A percentile compares a stretch with the other conserved stretches of the same genome.
Conservation (phyloP, 2,113 vertebrate genomes). For the Pterophyllum scalare region DNA sequence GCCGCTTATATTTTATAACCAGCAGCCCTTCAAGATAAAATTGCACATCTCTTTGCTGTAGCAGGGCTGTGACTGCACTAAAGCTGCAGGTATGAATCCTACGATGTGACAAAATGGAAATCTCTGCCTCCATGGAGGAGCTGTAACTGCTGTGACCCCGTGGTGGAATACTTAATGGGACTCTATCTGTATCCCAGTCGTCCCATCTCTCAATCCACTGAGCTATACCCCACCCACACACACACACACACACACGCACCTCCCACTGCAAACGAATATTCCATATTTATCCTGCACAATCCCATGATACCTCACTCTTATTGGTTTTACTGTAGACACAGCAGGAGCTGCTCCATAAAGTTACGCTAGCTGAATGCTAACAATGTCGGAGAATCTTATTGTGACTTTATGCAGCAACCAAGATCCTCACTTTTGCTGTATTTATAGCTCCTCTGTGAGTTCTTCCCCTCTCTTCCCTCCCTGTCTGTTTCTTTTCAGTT, state of each 20-base stretch:
- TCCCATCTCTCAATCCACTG: constrained; percentile 49
- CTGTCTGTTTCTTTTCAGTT: constrained; percentile 29
- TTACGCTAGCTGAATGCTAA: constrained; percentile 74
- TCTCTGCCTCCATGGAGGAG: constrained; percentile 49
- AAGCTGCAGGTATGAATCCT: constrained; percentile 63
- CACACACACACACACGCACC: neutral
- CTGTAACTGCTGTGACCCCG: constrained; percentile 57
- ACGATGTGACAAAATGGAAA: constrained; percentile 63
- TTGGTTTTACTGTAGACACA: constrained; percentile 71
- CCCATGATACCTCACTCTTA: constrained; percentile 70
- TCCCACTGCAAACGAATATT: constrained; percentile 40
- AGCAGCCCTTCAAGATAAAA: constrained; percentile 47
- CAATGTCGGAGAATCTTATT: constrained; percentile 42
- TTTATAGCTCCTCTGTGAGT: constrained; percentile 53
- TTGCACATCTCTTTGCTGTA: constrained; percentile 43
- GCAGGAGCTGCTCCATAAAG: constrained; percentile 42
- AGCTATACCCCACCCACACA: neutral
- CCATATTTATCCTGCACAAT: constrained; percentile 61
- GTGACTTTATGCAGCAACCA: constrained; percentile 37
- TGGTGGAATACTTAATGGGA: constrained; percentile 68
- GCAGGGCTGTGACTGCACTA: constrained; percentile 62
- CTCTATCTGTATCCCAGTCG: constrained; percentile 46
- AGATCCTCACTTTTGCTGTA: constrained; percentile 26
- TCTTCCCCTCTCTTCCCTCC: neutral
- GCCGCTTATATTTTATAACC: constrained; percentile 42